These are phyloP conservation scores for Alloplasta piceator DNA, from an alignment of 2,888 invertebrate species.

Conservation along the genomic window DNA sequence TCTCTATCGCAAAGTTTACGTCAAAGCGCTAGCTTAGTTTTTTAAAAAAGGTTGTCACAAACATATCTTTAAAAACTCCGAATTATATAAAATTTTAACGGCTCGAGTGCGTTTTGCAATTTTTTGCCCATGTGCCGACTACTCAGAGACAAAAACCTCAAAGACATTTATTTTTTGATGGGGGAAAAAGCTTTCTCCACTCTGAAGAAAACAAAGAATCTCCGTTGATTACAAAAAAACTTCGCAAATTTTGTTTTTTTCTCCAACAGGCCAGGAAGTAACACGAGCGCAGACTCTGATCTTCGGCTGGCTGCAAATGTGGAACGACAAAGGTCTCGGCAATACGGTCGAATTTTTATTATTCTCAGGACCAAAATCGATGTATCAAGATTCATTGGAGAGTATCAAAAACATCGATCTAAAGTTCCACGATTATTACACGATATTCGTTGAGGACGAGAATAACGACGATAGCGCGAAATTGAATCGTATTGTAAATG, in stretches of 20 bases:
- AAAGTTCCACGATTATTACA: slow-evolving; percentile 77
- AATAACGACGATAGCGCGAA: slow-evolving; percentile 68
- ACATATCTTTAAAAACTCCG: too few relatives aligned
- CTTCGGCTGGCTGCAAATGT: slow-evolving; percentile 76
- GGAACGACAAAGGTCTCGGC: slow-evolving; percentile 68
- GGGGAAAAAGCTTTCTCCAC: neutral
- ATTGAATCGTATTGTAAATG: slow-evolving; percentile 68
- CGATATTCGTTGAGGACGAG: slow-evolving; percentile 65
- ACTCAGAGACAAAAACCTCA: neutral
- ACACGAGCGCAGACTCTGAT: slow-evolving; percentile 74
- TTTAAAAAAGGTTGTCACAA: too few relatives aligned
- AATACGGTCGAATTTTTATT: slow-evolving; percentile 71
- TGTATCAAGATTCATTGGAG: slow-evolving; percentile 66
- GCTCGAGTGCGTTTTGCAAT: neutral
- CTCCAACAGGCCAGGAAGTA: slow-evolving; percentile 70
- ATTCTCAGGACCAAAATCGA: slow-evolving; percentile 74
- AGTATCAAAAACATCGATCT: slow-evolving; percentile 68
- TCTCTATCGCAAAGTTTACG: too few relatives aligned
- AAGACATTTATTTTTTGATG: neutral
- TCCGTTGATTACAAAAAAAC: slow-evolving; percentile 40
- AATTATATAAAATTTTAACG: too few relatives aligned
- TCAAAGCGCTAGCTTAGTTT: too few relatives aligned
- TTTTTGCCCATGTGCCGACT: neutral
- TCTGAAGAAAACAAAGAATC: neutral
- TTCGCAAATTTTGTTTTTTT: slow-evolving; percentile 12